Base-by-base conservation (phyloP, 2,888 invertebrate species). In the Tachina lurida region DNA sequence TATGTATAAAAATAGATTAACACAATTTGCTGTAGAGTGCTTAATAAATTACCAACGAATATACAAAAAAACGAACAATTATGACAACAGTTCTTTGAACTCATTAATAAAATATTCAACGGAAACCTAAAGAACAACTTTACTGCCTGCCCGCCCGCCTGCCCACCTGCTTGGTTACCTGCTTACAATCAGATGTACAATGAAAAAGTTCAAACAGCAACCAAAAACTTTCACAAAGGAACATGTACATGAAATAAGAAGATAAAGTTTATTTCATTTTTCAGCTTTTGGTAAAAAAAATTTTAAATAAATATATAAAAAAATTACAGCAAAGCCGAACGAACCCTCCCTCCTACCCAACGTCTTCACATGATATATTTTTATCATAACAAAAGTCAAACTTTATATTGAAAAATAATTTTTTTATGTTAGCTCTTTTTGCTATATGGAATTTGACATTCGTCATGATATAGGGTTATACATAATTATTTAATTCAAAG, bases 91-190 rank as follows among this genome's bases (percentile, higher is more conserved):
- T 81, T 81, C 74, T 54, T 52, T 60, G 68, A 81, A 81, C 74
- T 81, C 31, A 81, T 81, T 75, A 74, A 62, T 75, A 75, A 81
- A 62, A 68, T 60, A 81, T 68, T 74, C 39, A 74, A 60, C 17
- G 22, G 15, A 63, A 65, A 54, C 31, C 45, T 13, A 39, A 45
- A 31, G 47, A 56, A 65, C 17, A 63, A 63, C 47, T 47, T 31
- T 31, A 31, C 5, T 31, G 31, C 31, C 31, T 31, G 31, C 31
- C 31, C 7, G 31, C 31, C 5, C 5, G 5, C 5, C 31, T 7
- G 31, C 31, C 31, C 7, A 7, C 31, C 31, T 31, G 31, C 31
- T 7, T 31, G 31, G 31, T 31, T 31, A 31, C 22, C 49, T 47
- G 47, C 22, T 49, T 74, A 13, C 41, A 41, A 22, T 39, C 68